Base-by-base conservation (phyloP, 2,888 invertebrate species). In the Noctua comes region DNA sequence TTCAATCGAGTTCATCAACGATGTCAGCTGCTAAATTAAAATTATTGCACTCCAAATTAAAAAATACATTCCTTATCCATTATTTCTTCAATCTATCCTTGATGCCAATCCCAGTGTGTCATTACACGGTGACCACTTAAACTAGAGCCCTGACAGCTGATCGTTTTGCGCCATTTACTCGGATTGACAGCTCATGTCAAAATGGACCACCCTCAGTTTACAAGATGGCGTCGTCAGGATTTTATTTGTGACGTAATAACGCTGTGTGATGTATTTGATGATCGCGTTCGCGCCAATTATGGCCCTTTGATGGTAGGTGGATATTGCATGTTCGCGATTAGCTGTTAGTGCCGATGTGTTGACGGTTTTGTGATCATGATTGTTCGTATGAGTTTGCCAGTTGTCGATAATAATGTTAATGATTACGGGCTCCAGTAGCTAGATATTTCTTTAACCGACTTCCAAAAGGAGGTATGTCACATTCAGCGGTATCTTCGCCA, bases 221-320 rank as follows among this genome's bases (percentile, higher is more conserved):
- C 84, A 82, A 87, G 88, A 90, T 88, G 85, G 86, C 86, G 82
- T 80, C 86, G 84, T 87, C 83, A 87, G 76, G 83, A 84, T 85
- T 89, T 89, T 90, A 89, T 91, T 90, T 86, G 85, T 83, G 77
- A 81, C 82, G 82, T 85, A 80, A 86, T 87, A 84, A 79, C 77
- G 79, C 77, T 74, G 77, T 85, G 87, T 85, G 88, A 78, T 70
- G 69, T 59, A 80, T 87, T 85, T 88, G 68, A 82, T 79, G 79
- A 70, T 68, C 54, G 13, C 76, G 57, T 73, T 83, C 68, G 65
- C 59, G 74, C 68, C 74, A 75, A 78, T 87, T 82, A 85, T 64
- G 57, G 68, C 54, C 48, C 62, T 76, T 86, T 80, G 80, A 86
- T 84, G 68, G 18, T 31, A 21, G 72, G 31, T 51, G 43, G 75